Conservation (phyloP, 1,140 invertebrate species). For the Drosophila asahinai region DNA sequence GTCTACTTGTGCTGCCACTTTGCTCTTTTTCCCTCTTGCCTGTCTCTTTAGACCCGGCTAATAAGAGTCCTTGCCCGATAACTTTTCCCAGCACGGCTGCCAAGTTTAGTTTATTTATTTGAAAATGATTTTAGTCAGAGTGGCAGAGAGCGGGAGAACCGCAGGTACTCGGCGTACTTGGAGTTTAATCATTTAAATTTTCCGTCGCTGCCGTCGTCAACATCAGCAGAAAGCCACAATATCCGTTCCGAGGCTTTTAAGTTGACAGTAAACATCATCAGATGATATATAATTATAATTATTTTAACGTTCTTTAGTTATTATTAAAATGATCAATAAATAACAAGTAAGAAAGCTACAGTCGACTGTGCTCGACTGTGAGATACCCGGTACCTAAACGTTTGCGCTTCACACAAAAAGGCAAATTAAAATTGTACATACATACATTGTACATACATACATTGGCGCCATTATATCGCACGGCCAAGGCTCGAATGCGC, state of each 20-base stretch:
- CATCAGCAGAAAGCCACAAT: slow-evolving; percentile 38
- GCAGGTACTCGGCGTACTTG: slow-evolving; percentile 66
- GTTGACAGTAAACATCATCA: slow-evolving; percentile 13
- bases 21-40: slow-evolving; percentile 25
- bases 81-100: slow-evolving; percentile 34
- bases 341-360: too few species aligned
- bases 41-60: slow-evolving; percentile 39
- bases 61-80: slow-evolving; percentile 62
- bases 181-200: slow-evolving; percentile 77
- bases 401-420: too few species aligned
- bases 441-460: too few species aligned
- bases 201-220: slow-evolving; percentile 37
- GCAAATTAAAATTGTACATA: too few species aligned
- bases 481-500: too few species aligned
- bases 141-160: slow-evolving; percentile 18
- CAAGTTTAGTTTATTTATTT: slow-evolving; percentile 75
- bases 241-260: slow-evolving; percentile 20
- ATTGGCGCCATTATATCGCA: too few species aligned
- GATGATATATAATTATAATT: neutral
- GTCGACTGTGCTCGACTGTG: too few species aligned
- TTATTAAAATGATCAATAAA: neutral
- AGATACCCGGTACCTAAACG: too few species aligned
- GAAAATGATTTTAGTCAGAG: slow-evolving; percentile 61
- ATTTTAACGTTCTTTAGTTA: neutral
- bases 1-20: slow-evolving; percentile 45